These are phyloP conservation scores for Echiichthys vipera DNA, from an alignment of 2,797 vertebrate species.

Conservation along the genomic window DNA sequence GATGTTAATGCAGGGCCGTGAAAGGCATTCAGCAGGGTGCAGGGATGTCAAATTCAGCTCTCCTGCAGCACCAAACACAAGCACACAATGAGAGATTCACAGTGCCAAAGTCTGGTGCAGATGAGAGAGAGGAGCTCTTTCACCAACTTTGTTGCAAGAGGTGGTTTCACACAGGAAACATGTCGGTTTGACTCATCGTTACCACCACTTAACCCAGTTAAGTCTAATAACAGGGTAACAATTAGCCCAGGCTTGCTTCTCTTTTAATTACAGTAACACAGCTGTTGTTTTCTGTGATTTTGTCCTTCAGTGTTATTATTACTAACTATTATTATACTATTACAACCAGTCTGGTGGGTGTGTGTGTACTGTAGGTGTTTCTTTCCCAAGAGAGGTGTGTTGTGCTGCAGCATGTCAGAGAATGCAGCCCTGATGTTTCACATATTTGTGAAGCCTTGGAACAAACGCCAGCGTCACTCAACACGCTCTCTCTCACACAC, in stretches of 20 bases:
- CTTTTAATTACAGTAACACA: not conserved
- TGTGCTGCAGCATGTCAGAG: slow-evolving; percentile 72
- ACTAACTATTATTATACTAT: too few relatives aligned
- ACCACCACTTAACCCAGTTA: not conserved
- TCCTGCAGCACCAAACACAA: slow-evolving; percentile 70
- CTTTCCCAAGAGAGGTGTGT: slow-evolving; percentile 9
- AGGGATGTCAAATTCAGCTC: slow-evolving; percentile 71
- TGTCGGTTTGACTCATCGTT: not conserved
- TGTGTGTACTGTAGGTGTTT: slow-evolving; percentile 11
- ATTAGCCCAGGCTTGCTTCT: not conserved
- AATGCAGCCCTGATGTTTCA: slow-evolving; percentile 61
- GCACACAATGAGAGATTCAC: slow-evolving; percentile 65
- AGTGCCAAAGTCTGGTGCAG: slow-evolving; percentile 10
- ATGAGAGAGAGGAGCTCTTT: slow-evolving; percentile 17
- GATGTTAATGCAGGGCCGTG: slow-evolving; percentile 83
- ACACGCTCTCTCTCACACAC: not conserved
- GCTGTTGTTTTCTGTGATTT: not conserved
- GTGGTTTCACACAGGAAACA: not conserved
- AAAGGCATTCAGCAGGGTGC: slow-evolving; percentile 80
- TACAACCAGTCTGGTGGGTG: slow-evolving; percentile 7
- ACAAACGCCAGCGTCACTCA: slow-evolving; percentile 17
- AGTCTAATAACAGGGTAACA: not conserved
- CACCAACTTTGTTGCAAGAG: not conserved
- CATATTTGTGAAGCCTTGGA: slow-evolving; percentile 49
- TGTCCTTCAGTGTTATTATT: not conserved